phyloP scores from a whole-genome alignment of 2,113 vertebrate species.

The Ranitomeya variabilis region DNA sequence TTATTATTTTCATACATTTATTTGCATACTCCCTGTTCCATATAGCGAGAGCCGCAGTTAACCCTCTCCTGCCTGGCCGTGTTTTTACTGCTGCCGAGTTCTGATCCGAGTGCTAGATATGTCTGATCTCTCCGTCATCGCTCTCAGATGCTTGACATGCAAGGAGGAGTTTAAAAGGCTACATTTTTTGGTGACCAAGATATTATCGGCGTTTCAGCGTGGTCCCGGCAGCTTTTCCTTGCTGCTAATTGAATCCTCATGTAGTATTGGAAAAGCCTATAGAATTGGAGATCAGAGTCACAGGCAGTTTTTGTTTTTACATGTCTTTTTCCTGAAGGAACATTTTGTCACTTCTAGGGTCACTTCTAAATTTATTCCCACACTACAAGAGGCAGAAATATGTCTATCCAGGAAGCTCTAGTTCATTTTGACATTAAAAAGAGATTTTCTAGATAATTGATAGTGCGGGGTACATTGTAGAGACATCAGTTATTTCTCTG shows the following conservation, averaged over 20 bases:
- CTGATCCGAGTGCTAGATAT: background rate
- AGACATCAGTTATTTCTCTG: background rate
- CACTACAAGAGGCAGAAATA: constrained; percentile 26
- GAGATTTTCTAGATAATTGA: background rate
- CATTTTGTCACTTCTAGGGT: constrained; percentile 34
- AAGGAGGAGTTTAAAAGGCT: constrained; percentile 4
- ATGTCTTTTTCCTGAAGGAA: background rate
- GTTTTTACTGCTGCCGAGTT: background rate
- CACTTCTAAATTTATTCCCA: constrained; percentile 34
- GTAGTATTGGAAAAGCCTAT: constrained; percentile 30
- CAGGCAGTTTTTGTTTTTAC: background rate
- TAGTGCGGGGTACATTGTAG: background rate
- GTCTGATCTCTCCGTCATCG: background rate
- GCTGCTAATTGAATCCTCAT: constrained; percentile 47
- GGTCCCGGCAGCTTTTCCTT: constrained; percentile 31
- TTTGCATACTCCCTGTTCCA: constrained; percentile 18
- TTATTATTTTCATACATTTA: constrained; percentile 49
- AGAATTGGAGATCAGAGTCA: constrained; percentile 10
- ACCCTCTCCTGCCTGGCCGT: background rate
- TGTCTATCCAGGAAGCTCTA: constrained; percentile 11
- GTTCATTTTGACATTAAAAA: constrained; percentile 9
- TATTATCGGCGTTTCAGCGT: constrained; percentile 28
- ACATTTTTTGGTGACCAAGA: background rate
- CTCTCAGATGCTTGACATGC: background rate
- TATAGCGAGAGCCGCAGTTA: constrained; percentile 20